These are phyloP conservation scores for Drosophila albomicans DNA, from an alignment of 1,140 invertebrate species.

Conservation along the genomic window DNA sequence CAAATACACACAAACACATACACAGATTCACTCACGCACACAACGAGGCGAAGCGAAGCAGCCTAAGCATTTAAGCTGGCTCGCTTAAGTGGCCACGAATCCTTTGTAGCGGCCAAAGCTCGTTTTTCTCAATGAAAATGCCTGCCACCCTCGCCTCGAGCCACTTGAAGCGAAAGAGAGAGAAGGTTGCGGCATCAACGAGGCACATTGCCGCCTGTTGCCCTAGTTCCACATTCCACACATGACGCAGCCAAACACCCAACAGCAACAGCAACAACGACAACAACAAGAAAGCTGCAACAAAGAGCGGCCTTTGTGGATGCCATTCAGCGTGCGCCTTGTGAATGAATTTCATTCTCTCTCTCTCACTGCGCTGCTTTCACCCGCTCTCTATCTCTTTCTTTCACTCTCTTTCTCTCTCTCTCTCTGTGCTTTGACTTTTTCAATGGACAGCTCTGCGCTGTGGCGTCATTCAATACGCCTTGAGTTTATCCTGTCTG, in stretches of 20 bases:
- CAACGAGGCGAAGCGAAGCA: constrained; percentile 1
- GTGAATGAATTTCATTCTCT: constrained; percentile 70
- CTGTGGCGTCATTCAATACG: constrained; percentile 67
- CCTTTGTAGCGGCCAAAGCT: constrained; percentile 51
- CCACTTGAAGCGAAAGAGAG: neutral
- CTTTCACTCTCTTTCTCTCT: constrained; percentile 19
- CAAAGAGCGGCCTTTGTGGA: constrained; percentile 59
- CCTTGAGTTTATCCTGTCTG: constrained; percentile 38
- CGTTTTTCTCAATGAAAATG: constrained; percentile 77
- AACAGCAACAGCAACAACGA: neutral
- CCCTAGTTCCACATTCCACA: constrained; percentile 72
- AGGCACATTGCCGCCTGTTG: constrained; percentile 50
- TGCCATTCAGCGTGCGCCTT: constrained; percentile 61
- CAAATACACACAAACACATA: constrained; percentile 18
- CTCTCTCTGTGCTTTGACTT: constrained; percentile 9
- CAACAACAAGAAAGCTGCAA: constrained; percentile 14
- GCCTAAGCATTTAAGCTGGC: constrained; percentile 66
- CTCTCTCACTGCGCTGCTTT: constrained; percentile 22
- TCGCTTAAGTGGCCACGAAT: constrained; percentile 65
- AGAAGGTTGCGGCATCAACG: constrained; percentile 33
- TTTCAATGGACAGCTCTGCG: constrained; percentile 46
- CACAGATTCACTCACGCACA: constrained; percentile 9
- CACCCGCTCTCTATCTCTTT: constrained; percentile 25
- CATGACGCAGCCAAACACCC: constrained; percentile 38
- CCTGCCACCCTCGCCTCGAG: constrained; percentile 5